These are phyloP conservation scores for Sorex araneus DNA, from an alignment of 2,113 vertebrate species.

Conservation along the genomic window DNA sequence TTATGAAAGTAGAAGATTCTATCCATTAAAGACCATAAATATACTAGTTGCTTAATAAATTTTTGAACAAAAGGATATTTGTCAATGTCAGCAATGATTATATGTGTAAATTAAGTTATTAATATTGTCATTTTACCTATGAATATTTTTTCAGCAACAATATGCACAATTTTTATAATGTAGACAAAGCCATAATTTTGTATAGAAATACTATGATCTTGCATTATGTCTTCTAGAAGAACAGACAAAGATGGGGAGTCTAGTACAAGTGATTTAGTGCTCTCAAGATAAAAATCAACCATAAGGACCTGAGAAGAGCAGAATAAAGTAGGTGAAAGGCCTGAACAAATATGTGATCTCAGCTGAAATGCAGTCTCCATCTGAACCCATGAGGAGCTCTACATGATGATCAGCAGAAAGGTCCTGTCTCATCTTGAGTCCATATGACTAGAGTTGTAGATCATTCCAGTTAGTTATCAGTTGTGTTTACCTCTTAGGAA, in stretches of 20 bases:
- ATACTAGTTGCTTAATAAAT: background rate
- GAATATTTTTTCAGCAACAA: constrained; percentile 8
- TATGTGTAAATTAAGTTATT: background rate
- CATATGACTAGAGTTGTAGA: background rate
- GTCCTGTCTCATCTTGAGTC: background rate
- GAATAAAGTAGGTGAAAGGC: too few relatives aligned
- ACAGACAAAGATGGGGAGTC: background rate
- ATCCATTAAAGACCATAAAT: too few relatives aligned
- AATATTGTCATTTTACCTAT: background rate
- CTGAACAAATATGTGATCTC: background rate
- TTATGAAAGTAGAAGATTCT: background rate
- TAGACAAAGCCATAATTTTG: background rate
- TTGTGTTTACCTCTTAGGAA: background rate
- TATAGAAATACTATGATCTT: background rate
- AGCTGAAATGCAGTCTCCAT: background rate
- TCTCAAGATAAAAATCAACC: background rate
- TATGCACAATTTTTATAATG: background rate
- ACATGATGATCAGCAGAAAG: rapidly evolving
- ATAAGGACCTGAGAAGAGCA: background rate
- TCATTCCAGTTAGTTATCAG: background rate
- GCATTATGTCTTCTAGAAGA: background rate
- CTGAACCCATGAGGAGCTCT: background rate
- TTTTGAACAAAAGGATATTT: background rate
- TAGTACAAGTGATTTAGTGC: background rate
- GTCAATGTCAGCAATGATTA: background rate